Evolutionary conservation across 2,888 invertebrate species (phyloP).

Genomic region (Melanostoma mellinum): DNA sequence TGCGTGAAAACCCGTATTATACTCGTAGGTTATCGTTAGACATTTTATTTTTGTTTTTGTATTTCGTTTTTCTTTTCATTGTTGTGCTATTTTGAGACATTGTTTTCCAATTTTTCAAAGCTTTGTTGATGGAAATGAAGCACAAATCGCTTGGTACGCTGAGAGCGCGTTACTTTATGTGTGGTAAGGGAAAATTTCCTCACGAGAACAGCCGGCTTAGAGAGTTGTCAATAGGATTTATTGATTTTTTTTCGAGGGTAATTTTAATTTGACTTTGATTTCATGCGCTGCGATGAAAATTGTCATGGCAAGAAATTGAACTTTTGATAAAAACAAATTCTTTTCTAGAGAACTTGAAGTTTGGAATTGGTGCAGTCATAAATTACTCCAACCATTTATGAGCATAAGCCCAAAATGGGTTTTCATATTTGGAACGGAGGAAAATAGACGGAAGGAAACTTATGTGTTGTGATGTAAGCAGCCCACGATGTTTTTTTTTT

Average conservation of each 20-base stretch:
- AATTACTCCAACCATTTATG: no score
- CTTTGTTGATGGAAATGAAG: slow-evolving; percentile 45
- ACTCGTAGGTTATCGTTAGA: slow-evolving; percentile 55
- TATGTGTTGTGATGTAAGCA: no score
- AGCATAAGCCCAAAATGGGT: no score
- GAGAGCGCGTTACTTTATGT: slow-evolving; percentile 36
- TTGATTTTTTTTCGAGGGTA: slow-evolving; percentile 19
- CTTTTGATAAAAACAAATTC: background rate
- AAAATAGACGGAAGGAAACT: no score
- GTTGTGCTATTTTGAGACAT: slow-evolving; percentile 29
- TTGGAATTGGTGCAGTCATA: no score
- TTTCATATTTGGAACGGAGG: no score
- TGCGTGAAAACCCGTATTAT: slow-evolving; percentile 56
- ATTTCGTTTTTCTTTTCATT: background rate
- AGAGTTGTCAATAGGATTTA: slow-evolving; percentile 31
- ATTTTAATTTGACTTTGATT: slow-evolving; percentile 44
- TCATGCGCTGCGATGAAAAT: slow-evolving; percentile 21
- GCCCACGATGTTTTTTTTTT: no score
- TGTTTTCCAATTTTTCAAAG: slow-evolving; percentile 53
- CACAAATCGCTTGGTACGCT: slow-evolving; percentile 30
- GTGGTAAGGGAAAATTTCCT: background rate
- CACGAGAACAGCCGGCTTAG: background rate
- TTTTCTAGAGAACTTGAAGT: no score
- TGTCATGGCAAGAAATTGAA: slow-evolving; percentile 18
- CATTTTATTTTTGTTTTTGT: slow-evolving; percentile 42